Evolutionary conservation across 2,113 vertebrate species (phyloP), one percentile per base, ranked within the genome.

Genomic region (Xiphias gladius): DNA sequence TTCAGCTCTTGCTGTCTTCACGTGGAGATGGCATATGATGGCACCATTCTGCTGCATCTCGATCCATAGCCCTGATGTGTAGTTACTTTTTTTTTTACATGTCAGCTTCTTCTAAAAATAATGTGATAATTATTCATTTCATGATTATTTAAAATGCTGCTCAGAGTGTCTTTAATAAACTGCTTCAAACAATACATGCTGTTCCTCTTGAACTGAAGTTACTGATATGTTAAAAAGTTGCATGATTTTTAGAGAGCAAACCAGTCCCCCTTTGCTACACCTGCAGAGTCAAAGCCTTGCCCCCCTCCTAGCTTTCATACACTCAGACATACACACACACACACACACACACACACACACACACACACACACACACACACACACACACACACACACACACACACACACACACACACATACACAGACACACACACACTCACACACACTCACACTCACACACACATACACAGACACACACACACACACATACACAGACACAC

Each of bases 251-350:
- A 24, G 46, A 69, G 70, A 82, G 55, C 46, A 72, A 69, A 10
- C 12, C 26, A 28, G 71, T 64, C 64, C 62, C 70, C 59, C 73
- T 66, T 52, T 52, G 80, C 59, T 76, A 13, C 70, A 83, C 80
- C 78, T 84, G 72, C 58, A 76, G 64, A 86, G 70, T 58, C 76
- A 82, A 80, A 78, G 54, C 71, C 79, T 63, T 59, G 22, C 14
- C 54, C 48, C 76, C 54, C 35, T 41, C 63, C 72, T 32, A 0
- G 37, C 69, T 65, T 79, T 62, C 52, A 43, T 54, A 46, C 30
- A 19, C 54, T 58, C 57, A 37, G 35, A 46, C 37, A 17, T 43
- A 12, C 54, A 20, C 9, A 35, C 39, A 58, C n/a, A 46, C 22
- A 35, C 30, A 19, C 54, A 54, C 57, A 37, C 39, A 46, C 37